Evolutionary conservation across 2,888 invertebrate species (phyloP).

Genomic region (Ophion ellenae): DNA sequence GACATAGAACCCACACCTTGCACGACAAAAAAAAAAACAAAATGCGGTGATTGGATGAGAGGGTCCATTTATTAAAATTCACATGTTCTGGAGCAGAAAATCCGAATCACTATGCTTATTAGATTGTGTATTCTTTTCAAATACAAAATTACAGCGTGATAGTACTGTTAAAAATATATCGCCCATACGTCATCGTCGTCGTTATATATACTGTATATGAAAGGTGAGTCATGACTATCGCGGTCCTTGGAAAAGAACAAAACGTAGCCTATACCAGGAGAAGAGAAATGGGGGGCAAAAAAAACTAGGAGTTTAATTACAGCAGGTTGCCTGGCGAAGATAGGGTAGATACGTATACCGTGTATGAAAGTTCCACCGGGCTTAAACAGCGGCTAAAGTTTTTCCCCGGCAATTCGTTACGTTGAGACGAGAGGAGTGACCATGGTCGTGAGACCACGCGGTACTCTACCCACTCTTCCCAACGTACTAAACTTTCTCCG

Average conservation of each 20-base stretch:
- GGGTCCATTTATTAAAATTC: background rate
- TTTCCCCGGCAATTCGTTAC: constrained; percentile 63
- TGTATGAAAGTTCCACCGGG: constrained; percentile 45
- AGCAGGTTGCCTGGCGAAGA: constrained; percentile 56
- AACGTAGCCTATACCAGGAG: background rate
- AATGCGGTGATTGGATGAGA: background rate
- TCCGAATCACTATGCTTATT: background rate
- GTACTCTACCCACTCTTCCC: constrained; percentile 10
- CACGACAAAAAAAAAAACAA: background rate
- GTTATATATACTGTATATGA: background rate
- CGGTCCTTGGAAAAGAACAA: constrained; percentile 12
- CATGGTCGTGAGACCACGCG: constrained; percentile 38
- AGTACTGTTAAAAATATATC: constrained; percentile 18
- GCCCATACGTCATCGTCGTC: constrained; percentile 1
- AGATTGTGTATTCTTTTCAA: background rate
- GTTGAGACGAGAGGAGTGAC: constrained; percentile 47
- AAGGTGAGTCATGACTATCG: constrained; percentile 74
- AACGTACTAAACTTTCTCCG: constrained; percentile 49
- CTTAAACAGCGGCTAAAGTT: constrained; percentile 61
- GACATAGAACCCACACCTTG: background rate
- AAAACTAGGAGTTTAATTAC: constrained; percentile 62
- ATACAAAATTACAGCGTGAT: background rate
- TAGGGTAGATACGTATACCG: constrained; percentile 58
- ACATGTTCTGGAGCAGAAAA: background rate
- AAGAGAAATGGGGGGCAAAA: constrained; percentile 34